A percentile compares a stretch with the other conserved stretches of the same genome.
Conservation (phyloP, 2,113 vertebrate genomes). For the Chitala chitala region DNA sequence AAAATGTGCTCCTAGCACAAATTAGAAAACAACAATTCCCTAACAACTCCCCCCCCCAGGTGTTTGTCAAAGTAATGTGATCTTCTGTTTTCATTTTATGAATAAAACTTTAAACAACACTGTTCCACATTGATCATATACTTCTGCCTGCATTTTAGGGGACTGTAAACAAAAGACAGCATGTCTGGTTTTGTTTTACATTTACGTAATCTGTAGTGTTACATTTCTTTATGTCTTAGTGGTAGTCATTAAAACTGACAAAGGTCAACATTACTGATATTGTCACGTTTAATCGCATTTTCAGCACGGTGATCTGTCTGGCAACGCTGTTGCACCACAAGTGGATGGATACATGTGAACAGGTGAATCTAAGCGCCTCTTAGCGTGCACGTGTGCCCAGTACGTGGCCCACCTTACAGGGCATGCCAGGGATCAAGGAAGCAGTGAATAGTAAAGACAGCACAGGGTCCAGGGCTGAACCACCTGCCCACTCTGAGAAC, state of each 20-base stretch:
- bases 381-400: background rate
- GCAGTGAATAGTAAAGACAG: too few relatives aligned
- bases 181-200: background rate
- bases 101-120: background rate
- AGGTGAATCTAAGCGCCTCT: too few relatives aligned
- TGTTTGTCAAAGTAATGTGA: slow-evolving; percentile 16
- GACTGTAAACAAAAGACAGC: background rate
- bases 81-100: slow-evolving; percentile 2
- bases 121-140: background rate
- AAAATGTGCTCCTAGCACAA: slow-evolving; percentile 14
- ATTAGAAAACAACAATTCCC: slow-evolving; percentile 12
- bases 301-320: background rate
- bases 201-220: background rate
- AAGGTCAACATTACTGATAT: background rate
- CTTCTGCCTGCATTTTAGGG: background rate
- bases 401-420: background rate
- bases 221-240: background rate
- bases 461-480: background rate
- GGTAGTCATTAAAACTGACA: background rate
- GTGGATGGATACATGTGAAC: background rate
- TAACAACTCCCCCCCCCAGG: background rate
- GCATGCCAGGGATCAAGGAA: too few relatives aligned
- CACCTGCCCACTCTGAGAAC: background rate
- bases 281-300: background rate
- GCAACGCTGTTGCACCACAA: background rate